Percentiles rank a stretch among this genome's conserved stretches.
Conservation (phyloP, 2,113 vertebrate genomes). For the Neodon shergylaensis region DNA sequence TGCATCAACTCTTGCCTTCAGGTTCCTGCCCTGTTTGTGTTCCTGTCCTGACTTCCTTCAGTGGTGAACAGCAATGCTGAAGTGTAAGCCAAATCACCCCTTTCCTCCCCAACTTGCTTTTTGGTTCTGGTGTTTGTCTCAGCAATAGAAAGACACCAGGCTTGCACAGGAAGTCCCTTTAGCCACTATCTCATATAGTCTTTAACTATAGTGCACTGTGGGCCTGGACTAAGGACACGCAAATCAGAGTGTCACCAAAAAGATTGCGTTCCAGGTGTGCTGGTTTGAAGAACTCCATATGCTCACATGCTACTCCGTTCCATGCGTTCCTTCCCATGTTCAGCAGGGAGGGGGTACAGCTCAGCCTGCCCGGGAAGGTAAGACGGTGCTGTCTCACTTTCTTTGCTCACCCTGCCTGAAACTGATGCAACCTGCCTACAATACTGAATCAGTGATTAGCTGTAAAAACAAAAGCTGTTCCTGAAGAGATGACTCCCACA, state of each 20-base stretch:
- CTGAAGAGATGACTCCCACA: constrained; percentile 42
- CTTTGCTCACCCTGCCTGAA: constrained; percentile 24
- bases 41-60: background rate
- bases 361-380: constrained; percentile 33
- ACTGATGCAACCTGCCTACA: constrained; percentile 40
- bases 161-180: background rate
- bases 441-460: constrained; percentile 43
- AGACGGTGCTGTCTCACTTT: background rate
- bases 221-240: background rate
- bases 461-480: constrained; percentile 62
- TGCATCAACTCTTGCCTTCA: background rate
- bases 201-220: background rate
- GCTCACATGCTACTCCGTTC: background rate
- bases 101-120: background rate
- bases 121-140: background rate
- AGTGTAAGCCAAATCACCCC: background rate
- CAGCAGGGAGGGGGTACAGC: background rate
- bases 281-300: background rate
- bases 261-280: background rate
- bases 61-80: background rate
- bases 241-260: constrained; percentile 37
- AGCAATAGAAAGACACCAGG: background rate
- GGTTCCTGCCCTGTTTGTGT: background rate
- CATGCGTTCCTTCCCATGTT: background rate
- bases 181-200: background rate